A percentile compares a stretch with the other conserved stretches of the same genome.
Evolutionary conservation across 2,888 invertebrate genomes (phyloP).

Genomic region (Troilus luridus): DNA sequence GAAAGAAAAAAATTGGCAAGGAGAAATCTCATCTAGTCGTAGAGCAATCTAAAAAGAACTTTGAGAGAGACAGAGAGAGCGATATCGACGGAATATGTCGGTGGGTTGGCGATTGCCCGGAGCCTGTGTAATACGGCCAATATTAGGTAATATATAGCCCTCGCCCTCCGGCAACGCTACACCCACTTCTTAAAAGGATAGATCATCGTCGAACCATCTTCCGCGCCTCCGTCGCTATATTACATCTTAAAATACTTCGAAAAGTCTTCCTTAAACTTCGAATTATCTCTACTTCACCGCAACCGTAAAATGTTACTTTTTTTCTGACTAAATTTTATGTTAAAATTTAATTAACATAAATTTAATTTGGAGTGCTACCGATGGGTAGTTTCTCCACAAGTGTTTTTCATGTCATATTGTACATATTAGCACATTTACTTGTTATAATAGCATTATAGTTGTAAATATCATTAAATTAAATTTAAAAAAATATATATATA

Average conservation of each 20-base stretch:
- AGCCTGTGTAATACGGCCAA: not conserved
- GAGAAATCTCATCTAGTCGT: not conserved
- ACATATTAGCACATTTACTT: too few relatives aligned
- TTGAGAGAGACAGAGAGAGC: not conserved
- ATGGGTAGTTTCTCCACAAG: too few relatives aligned
- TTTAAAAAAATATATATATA: too few relatives aligned
- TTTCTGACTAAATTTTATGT: not conserved
- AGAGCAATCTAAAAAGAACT: constrained; percentile 1
- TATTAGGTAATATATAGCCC: not conserved
- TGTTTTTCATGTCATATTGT: too few relatives aligned
- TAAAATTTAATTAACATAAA: too few relatives aligned
- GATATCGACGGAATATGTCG: not conserved
- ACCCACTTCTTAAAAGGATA: not conserved
- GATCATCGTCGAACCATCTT: not conserved
- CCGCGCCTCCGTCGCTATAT: not conserved
- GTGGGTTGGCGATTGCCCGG: not conserved
- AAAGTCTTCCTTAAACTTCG: not conserved
- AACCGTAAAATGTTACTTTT: not conserved
- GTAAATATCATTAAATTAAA: too few relatives aligned
- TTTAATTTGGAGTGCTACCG: too few relatives aligned
- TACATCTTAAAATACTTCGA: not conserved
- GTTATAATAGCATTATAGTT: too few relatives aligned
- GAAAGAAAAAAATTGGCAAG: not conserved
- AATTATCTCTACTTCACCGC: not conserved
- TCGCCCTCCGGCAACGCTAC: not conserved